These are phyloP conservation scores for Megalurothrips usitatus DNA, from an alignment of 2,888 invertebrate species.

Conservation along the genomic window DNA sequence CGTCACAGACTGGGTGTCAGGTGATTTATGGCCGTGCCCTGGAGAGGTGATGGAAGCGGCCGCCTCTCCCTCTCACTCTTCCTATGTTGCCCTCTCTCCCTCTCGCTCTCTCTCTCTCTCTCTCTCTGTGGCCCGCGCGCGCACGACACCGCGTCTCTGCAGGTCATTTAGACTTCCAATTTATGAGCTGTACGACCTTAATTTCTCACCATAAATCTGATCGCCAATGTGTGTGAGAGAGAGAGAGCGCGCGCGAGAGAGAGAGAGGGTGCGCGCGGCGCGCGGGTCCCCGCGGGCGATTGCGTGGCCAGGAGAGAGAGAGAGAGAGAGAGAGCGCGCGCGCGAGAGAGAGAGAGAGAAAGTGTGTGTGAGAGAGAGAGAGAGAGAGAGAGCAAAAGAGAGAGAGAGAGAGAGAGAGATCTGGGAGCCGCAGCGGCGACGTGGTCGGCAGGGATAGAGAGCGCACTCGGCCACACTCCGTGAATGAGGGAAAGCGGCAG, in stretches of 20 bases:
- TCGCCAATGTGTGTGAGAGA: constrained; percentile 8
- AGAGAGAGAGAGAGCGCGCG: background rate
- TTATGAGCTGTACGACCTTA: constrained; percentile 21
- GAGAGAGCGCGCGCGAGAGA: background rate
- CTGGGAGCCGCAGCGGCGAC: background rate
- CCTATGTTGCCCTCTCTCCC: too few species aligned
- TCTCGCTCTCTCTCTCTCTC: too few species aligned
- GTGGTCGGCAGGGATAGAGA: too few species aligned
- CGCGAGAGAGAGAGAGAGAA: background rate
- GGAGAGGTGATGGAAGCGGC: background rate
- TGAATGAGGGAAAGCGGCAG: too few species aligned
- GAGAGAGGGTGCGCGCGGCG: background rate
- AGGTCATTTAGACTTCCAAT: constrained; percentile 19
- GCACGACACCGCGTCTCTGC: background rate
- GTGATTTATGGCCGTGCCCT: background rate
- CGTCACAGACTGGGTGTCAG: too few species aligned
- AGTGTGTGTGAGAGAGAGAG: too few species aligned
- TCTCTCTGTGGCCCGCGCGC: background rate
- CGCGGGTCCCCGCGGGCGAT: background rate
- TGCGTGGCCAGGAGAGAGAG: background rate
- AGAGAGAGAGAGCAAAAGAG: too few species aligned
- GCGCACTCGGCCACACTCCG: too few species aligned
- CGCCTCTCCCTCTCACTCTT: too few species aligned
- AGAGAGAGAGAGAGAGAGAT: background rate
- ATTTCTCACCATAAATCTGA: constrained; percentile 20